These are phyloP conservation scores for Anthonomus grandis DNA, from an alignment of 1,140 invertebrate species.

Conservation along the genomic window DNA sequence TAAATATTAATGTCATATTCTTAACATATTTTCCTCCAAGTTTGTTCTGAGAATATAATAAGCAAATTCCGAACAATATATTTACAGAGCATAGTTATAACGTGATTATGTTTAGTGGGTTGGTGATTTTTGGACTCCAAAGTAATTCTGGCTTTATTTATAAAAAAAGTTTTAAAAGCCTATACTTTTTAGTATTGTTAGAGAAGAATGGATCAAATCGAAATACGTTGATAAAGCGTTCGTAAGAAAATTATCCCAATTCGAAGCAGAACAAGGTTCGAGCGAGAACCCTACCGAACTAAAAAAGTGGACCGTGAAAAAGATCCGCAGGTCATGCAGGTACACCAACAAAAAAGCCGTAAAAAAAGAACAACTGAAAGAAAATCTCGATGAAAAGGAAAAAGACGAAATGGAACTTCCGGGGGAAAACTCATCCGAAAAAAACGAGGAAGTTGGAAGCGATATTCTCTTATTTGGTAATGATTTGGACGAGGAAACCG, in stretches of 20 bases:
- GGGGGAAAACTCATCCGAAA: no score
- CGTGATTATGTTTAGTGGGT: no score
- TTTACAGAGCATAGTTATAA: no score
- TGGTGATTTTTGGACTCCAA: no score
- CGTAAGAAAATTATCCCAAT: conserved; percentile 51
- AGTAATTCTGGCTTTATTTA: no score
- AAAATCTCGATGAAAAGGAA: no score
- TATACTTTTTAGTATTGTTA: conserved; percentile 59
- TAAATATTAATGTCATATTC: no score
- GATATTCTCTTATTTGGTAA: conserved; percentile 50
- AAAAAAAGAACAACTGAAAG: conserved; percentile 42
- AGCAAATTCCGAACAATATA: no score
- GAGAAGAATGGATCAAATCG: conserved; percentile 73
- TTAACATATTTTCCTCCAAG: no score
- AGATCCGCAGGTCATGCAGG: conserved; percentile 52
- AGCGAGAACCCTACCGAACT: conserved; percentile 47
- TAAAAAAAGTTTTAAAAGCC: no score
- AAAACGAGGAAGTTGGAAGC: neutral
- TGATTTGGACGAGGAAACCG: conserved; percentile 53
- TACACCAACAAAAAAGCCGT: conserved; percentile 52
- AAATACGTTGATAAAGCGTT: conserved; percentile 71
- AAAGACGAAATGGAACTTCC: no score
- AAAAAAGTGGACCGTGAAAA: conserved; percentile 65
- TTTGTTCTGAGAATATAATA: no score
- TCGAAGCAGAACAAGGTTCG: conserved; percentile 31